Evolutionary conservation across 1,140 invertebrate species (phyloP).

Genomic region (Parasteatoda tepidariorum): DNA sequence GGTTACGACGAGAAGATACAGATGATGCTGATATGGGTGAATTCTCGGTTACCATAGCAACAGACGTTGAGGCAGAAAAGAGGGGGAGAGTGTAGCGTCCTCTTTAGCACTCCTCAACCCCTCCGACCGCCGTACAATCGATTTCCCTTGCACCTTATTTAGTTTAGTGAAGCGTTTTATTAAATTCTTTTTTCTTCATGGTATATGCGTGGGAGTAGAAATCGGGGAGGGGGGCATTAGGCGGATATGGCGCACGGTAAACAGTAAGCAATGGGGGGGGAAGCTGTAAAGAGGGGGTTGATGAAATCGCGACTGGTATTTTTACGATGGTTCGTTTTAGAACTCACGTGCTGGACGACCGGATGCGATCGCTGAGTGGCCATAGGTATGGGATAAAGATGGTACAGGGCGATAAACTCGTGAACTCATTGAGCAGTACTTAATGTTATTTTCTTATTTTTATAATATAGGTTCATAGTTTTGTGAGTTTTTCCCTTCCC

Average conservation of each 20-base stretch:
- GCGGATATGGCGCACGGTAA: neutral
- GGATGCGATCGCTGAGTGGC: too few relatives aligned
- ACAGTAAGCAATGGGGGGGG: neutral
- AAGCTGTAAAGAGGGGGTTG: neutral
- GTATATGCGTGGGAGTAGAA: neutral
- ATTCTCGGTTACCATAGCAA: neutral
- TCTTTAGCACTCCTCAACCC: neutral
- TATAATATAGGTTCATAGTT: too few relatives aligned
- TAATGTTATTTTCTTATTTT: too few relatives aligned
- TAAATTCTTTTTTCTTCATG: conserved; percentile 21
- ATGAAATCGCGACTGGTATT: conserved; percentile 9
- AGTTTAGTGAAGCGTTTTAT: conserved; percentile 51
- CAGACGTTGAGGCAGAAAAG: neutral
- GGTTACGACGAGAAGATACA: neutral
- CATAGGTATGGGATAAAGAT: too few relatives aligned
- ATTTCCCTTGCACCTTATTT: conserved; percentile 44
- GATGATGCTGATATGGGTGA: neutral
- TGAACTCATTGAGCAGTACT: too few relatives aligned
- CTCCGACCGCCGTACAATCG: conserved; percentile 11
- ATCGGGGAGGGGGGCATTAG: neutral
- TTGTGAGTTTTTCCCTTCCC: too few relatives aligned
- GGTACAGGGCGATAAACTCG: too few relatives aligned
- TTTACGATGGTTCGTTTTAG: neutral
- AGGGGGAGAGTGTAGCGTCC: neutral
- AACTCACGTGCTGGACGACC: too few relatives aligned